These are phyloP conservation scores for Vollenhovia emeryi DNA, from an alignment of 1,140 invertebrate genomes.

Conservation along the genomic window DNA sequence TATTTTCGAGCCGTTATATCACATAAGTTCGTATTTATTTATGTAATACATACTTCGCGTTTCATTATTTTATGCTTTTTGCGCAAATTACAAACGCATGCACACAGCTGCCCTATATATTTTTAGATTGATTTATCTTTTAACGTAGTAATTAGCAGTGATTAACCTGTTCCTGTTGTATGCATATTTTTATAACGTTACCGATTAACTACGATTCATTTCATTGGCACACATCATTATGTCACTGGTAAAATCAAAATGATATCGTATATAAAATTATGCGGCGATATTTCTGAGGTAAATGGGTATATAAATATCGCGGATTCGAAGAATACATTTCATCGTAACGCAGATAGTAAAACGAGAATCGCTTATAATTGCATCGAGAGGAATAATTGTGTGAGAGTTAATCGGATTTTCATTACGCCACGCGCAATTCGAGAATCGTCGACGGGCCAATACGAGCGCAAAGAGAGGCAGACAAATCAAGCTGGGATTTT, in stretches of 20 bases:
- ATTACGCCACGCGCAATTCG: slow-evolving; percentile 25
- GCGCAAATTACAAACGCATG: background rate
- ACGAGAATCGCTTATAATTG: slow-evolving; percentile 68
- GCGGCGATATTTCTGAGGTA: slow-evolving; percentile 35
- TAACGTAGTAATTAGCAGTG: background rate
- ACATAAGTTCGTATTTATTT: background rate
- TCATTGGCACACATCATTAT: slow-evolving; percentile 35
- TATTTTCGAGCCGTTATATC: background rate
- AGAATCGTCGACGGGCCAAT: slow-evolving; percentile 59
- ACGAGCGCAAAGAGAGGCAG: slow-evolving; percentile 33
- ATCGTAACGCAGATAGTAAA: slow-evolving; percentile 49
- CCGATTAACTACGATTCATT: slow-evolving; percentile 20
- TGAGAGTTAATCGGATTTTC: slow-evolving; percentile 70
- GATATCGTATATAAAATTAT: slow-evolving; percentile 45
- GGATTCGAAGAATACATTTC: slow-evolving; percentile 58
- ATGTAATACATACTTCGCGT: background rate
- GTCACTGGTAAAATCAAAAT: slow-evolving; percentile 10
- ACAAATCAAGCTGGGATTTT: slow-evolving; percentile 51
- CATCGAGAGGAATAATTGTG: slow-evolving; percentile 59
- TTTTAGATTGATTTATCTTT: background rate
- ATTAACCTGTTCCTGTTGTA: background rate
- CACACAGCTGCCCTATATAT: background rate
- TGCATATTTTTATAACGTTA: background rate
- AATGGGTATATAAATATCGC: background rate
- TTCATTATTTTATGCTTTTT: background rate